These are phyloP conservation scores for Brachionus rotundiformis DNA, from an alignment of 1,140 invertebrate species.

Conservation along the genomic window DNA sequence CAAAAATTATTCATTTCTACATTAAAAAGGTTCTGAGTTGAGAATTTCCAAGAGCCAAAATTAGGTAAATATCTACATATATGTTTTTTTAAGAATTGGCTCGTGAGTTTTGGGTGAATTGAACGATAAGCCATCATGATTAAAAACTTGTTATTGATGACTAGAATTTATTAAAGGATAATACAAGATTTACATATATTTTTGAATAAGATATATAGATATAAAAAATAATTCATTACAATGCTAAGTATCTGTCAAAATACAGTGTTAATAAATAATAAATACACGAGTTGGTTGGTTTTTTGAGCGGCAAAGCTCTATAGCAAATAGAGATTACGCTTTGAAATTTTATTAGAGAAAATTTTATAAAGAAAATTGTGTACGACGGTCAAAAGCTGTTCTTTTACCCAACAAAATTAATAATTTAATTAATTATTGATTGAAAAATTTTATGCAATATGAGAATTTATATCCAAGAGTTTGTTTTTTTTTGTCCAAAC, in stretches of 20 bases:
- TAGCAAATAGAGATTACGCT: not conserved
- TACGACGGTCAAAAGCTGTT: not conserved
- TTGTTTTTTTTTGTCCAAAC: too few species aligned
- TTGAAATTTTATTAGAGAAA: not conserved
- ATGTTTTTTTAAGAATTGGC: too few species aligned
- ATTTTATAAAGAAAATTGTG: not conserved
- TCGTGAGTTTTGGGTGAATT: not conserved
- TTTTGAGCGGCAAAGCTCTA: not conserved
- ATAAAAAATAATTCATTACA: not conserved
- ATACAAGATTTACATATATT: slow-evolving; percentile 36
- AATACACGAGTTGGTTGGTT: not conserved
- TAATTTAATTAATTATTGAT: not conserved
- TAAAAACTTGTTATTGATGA: not conserved
- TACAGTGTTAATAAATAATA: not conserved
- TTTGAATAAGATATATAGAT: not conserved
- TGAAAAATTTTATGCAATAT: not conserved
- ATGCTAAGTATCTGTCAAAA: slow-evolving; percentile 20
- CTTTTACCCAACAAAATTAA: not conserved
- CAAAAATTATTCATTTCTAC: too few species aligned
- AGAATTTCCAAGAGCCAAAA: too few species aligned
- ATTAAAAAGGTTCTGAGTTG: too few species aligned
- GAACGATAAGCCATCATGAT: not conserved
- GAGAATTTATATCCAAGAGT: not conserved
- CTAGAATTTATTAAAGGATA: slow-evolving; percentile 31
- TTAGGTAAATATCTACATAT: too few species aligned